Evolutionary conservation across 2,113 vertebrate genomes (phyloP).

Genomic region (Stigmatopora argus): DNA sequence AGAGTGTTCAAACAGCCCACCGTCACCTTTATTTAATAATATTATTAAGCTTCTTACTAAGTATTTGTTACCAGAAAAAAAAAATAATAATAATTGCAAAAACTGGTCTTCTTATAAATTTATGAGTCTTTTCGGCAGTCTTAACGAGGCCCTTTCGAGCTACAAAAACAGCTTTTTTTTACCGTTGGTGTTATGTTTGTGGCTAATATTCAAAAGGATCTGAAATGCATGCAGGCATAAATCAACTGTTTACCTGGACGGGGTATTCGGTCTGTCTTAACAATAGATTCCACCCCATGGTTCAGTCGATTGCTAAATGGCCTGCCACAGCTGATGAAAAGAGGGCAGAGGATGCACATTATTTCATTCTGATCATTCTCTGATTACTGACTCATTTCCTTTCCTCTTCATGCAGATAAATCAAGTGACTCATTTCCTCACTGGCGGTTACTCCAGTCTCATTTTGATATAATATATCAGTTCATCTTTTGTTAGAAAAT

Average conservation of each 20-base stretch:
- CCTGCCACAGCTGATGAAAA: slow-evolving; percentile 79
- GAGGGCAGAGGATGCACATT: slow-evolving; percentile 16
- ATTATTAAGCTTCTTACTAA: neutral
- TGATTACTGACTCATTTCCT: slow-evolving; percentile 3
- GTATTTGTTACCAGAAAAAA: neutral
- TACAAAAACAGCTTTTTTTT: neutral
- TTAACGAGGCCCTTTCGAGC: too few relatives aligned
- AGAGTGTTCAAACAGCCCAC: too few relatives aligned
- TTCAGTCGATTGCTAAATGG: slow-evolving; percentile 74
- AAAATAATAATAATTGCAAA: neutral
- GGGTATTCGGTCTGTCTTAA: slow-evolving; percentile 68
- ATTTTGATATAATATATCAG: neutral
- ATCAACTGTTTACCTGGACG: slow-evolving; percentile 74
- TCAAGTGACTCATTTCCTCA: slow-evolving; percentile 8
- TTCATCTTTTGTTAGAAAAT: neutral
- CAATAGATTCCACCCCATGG: slow-evolving; percentile 66
- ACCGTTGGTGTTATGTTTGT: neutral
- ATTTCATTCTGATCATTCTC: neutral
- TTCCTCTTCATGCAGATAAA: neutral
- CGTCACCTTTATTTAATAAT: neutral
- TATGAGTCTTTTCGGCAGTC: neutral
- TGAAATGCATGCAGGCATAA: neutral
- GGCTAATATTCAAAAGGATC: neutral
- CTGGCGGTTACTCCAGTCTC: neutral
- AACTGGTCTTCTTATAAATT: too few relatives aligned